Evolutionary conservation across 2,113 vertebrate species (phyloP).

Genomic region (Sinocyclocheilus anophthalmus): DNA sequence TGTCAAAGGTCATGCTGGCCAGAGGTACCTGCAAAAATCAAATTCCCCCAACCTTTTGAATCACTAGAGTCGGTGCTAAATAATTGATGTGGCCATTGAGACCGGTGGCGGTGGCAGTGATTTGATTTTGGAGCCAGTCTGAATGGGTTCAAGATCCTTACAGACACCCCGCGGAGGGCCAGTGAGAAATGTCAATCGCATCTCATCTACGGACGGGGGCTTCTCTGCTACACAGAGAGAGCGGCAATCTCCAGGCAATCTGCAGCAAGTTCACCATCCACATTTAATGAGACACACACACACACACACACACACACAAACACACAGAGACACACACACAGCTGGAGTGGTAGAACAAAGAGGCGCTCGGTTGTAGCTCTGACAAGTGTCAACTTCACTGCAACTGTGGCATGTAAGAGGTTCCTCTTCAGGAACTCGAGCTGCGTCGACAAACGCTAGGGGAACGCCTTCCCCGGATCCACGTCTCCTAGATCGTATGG

Average conservation of each 20-base stretch:
- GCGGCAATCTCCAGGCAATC: constrained; percentile 61
- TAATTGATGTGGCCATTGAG: constrained; percentile 65
- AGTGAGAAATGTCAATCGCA: constrained; percentile 66
- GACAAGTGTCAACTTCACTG: constrained; percentile 56
- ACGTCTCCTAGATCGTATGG: too few species aligned
- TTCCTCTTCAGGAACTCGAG: too few species aligned
- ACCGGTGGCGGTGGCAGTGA: constrained; percentile 58
- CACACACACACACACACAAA: constrained; percentile 37
- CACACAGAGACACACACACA: constrained; percentile 14
- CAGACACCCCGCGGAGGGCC: constrained; percentile 61
- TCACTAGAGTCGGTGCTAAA: constrained; percentile 60
- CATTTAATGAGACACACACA: constrained; percentile 58
- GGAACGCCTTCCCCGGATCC: too few species aligned
- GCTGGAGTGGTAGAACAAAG: constrained; percentile 42
- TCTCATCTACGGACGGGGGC: constrained; percentile 52
- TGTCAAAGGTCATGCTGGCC: constrained; percentile 59
- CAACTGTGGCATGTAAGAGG: constrained; percentile 32
- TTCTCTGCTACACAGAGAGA: constrained; percentile 54
- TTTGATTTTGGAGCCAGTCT: constrained; percentile 64
- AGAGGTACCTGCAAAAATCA: constrained; percentile 60
- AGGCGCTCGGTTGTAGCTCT: constrained; percentile 30
- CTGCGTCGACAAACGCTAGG: too few species aligned
- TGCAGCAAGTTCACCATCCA: constrained; percentile 60
- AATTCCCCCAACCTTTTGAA: constrained; percentile 60
- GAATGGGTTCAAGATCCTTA: constrained; percentile 67